A percentile compares a stretch with the other conserved stretches of the same genome.
These are phyloP conservation scores for Eupleurogrammus muticus DNA, from an alignment of 2,797 vertebrate genomes.

Conservation along the genomic window DNA sequence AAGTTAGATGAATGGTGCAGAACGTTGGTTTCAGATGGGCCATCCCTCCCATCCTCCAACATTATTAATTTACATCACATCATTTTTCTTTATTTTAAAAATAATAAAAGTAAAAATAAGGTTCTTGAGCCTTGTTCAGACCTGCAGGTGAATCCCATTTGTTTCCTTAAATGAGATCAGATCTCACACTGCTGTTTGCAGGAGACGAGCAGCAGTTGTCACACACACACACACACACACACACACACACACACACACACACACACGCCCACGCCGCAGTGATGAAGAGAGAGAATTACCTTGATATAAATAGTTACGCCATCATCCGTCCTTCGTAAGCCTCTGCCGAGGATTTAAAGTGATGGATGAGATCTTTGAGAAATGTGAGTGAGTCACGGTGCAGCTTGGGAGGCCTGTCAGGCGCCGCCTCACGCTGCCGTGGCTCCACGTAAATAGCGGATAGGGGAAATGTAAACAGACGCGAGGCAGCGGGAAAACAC, in stretches of 20 bases:
- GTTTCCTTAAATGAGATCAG: no score
- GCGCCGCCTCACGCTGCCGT: slow-evolving; percentile 6
- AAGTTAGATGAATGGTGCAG: no score
- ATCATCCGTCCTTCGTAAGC: slow-evolving; percentile 49
- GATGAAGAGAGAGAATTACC: slow-evolving; percentile 60
- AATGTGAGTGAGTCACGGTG: slow-evolving; percentile 42
- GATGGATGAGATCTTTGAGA: slow-evolving; percentile 26
- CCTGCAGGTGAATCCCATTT: no score
- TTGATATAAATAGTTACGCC: slow-evolving; percentile 62
- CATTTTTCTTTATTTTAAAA: no score
- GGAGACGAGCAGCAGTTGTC: no score
- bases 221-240: slow-evolving; percentile 41
- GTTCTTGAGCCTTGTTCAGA: no score
- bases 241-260: slow-evolving; percentile 40
- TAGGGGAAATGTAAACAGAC: slow-evolving; percentile 4
- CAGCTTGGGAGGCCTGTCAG: slow-evolving; percentile 30
- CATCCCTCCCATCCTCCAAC: no score
- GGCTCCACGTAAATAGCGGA: background rate
- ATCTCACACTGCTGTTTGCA: no score
- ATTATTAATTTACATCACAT: no score
- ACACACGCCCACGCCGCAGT: slow-evolving; percentile 23
- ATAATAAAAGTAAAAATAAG: no score
- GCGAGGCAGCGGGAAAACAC: slow-evolving; percentile 21
- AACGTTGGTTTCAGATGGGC: no score
- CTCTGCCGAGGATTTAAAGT: slow-evolving; percentile 41